phyloP scores from a whole-genome alignment of 2,797 vertebrate species.

The Malacoraja senta region DNA sequence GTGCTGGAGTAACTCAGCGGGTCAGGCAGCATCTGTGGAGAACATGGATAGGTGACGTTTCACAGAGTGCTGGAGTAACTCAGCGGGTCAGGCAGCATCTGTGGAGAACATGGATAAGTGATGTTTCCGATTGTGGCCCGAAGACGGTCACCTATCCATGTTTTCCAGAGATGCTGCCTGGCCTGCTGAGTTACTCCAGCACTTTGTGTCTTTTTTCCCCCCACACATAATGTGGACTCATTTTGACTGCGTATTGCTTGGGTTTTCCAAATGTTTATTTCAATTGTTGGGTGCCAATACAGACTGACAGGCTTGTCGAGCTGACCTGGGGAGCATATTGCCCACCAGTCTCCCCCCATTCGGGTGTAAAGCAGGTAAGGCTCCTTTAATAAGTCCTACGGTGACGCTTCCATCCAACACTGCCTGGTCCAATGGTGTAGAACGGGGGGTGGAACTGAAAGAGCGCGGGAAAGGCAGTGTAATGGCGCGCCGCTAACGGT shows the following conservation, averaged over 20 bases:
- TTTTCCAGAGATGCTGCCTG: too few relatives aligned
- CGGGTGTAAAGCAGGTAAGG: neutral
- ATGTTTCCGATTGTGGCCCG: too few relatives aligned
- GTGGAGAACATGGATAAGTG: too few relatives aligned
- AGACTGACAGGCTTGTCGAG: neutral
- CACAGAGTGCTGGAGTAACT: too few relatives aligned
- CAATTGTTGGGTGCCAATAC: neutral
- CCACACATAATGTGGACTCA: neutral
- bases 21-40: too few relatives aligned
- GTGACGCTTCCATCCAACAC: neutral
- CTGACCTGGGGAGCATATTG: neutral
- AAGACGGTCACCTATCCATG: too few relatives aligned
- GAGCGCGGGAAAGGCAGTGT: conserved; percentile 33
- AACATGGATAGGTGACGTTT: too few relatives aligned
- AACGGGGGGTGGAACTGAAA: conserved; percentile 7
- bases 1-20: too few relatives aligned
- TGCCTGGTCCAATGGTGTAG: neutral
- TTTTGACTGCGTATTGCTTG: neutral
- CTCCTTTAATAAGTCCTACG: neutral
- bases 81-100: too few relatives aligned
- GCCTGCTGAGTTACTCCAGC: too few relatives aligned
- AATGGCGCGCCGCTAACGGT: conserved; percentile 27
- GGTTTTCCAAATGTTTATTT: neutral
- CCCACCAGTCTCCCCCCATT: too few relatives aligned
- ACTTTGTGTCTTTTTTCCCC: too few relatives aligned